Evolutionary conservation across 1,140 invertebrate genomes (phyloP), one percentile per base, ranked within the genome.

Genomic region (Hirudo medicinalis): DNA sequence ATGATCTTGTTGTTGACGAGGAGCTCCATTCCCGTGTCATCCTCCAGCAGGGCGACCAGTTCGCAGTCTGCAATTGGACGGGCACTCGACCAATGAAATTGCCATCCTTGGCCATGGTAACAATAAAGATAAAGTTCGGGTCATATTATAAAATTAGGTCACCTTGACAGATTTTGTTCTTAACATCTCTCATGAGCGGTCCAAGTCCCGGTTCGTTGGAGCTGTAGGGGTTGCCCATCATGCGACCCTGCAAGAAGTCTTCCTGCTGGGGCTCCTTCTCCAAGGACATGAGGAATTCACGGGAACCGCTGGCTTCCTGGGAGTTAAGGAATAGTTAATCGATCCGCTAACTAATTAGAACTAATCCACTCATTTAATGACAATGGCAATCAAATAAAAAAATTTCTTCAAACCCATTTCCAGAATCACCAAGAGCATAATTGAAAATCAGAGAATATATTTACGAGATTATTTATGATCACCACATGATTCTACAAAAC

Each of bases 1-100:
- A 99, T 97, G 69, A 98, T 98, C 84, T 97, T 97, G 81, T 97
- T 97, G 78, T 94, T 93, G 0, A 99, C 94, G n/a, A 98, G 85
- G 69, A 98, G 83, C 81, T 98, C 95, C 94, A 99, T 97, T 67
- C 94, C 94, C 77, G 94, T 97, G 79, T 98, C 95, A 81, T 98
- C 94, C 81, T 98, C 94, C 0, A 97, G 81, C 22, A 99, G 82
- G 1, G 94, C 94, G 0, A 98, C 91, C 55, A 98, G 83, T 78
- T 99, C 95, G 82, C 94, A 98, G 83, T 98, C 95, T 77, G 76
- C 55, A 76, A 75, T 49, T 49, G 43, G 43, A 49, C 11, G 43
- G 15, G 11, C 15, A 17, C 43, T 49, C 43, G 15, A 70, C 43
- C 36, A 17, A 70, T 49, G 17, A 70, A 20, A 70, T 15, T 49